These are phyloP conservation scores for Acipenser oxyrinchus DNA, from an alignment of 2,797 vertebrate genomes.

Conservation along the genomic window DNA sequence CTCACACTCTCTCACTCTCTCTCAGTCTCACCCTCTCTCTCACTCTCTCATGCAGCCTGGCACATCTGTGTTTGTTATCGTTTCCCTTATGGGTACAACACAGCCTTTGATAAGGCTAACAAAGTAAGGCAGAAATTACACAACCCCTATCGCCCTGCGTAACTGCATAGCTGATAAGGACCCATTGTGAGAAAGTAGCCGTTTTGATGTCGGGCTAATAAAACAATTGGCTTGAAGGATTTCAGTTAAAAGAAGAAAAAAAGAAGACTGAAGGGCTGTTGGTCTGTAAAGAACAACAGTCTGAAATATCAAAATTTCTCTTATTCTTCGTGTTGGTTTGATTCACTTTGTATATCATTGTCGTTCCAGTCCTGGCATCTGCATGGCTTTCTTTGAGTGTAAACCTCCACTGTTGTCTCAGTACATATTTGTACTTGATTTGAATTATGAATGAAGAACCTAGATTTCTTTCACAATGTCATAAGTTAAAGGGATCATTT, in stretches of 20 bases:
- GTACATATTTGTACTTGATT: too few relatives aligned
- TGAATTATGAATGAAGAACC: too few relatives aligned
- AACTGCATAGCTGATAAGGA: background rate
- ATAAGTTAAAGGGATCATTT: too few relatives aligned
- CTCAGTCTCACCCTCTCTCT: background rate
- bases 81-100: conserved; percentile 1
- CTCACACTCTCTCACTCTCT: conserved; percentile 11
- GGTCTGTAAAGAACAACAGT: too few relatives aligned
- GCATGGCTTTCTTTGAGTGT: too few relatives aligned
- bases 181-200: conserved; percentile 2
- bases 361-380: too few relatives aligned
- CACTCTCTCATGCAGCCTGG: background rate
- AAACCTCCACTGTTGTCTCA: too few relatives aligned
- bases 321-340: too few relatives aligned
- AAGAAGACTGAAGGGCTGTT: conserved; percentile 10
- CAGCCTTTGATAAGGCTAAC: conserved; percentile 7
- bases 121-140: background rate
- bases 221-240: conserved; percentile 18
- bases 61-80: background rate
- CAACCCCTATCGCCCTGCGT: conserved; percentile 1
- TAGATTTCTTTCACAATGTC: too few relatives aligned
- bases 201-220: conserved; percentile 7
- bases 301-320: too few relatives aligned
- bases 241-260: conserved; percentile 10
- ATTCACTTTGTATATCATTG: too few relatives aligned